Percentiles rank a stretch among this genome's conserved stretches.
Evolutionary conservation across 1,140 invertebrate species (phyloP).

Genomic region (Papilio helenus): DNA sequence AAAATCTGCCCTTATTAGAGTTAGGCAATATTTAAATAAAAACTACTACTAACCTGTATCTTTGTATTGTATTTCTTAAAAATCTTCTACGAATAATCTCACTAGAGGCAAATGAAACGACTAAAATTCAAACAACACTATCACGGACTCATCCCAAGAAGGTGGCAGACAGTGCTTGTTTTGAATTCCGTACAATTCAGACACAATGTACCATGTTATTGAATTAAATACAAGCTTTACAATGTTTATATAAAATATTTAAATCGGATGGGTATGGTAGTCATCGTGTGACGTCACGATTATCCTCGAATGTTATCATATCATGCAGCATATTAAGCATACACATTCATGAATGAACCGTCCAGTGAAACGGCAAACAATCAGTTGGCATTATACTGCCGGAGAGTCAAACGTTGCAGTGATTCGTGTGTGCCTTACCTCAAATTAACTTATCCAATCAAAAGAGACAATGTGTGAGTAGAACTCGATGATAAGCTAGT

Average conservation of each 20-base stretch:
- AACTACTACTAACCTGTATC: too few species aligned
- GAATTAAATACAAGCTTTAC: constrained; percentile 1
- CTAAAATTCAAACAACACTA: neutral
- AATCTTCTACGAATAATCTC: neutral
- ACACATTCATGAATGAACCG: constrained; percentile 10
- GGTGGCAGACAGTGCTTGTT: neutral
- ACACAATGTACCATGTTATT: constrained; percentile 11
- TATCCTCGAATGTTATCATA: constrained; percentile 20
- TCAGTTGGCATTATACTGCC: constrained; percentile 23
- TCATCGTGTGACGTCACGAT: neutral
- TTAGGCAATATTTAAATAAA: too few species aligned
- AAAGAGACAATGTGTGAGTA: constrained; percentile 21
- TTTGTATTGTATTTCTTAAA: neutral
- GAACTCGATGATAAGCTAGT: neutral
- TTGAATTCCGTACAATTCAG: constrained; percentile 5
- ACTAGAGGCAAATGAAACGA: neutral
- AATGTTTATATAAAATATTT: constrained; percentile 27
- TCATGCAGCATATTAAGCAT: constrained; percentile 20
- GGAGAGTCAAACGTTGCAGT: neutral
- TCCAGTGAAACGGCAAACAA: constrained; percentile 22
- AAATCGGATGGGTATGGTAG: neutral
- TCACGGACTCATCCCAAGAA: neutral
- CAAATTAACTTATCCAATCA: neutral
- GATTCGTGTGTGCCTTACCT: neutral
- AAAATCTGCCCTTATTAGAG: too few species aligned